Evolutionary conservation across 2,797 vertebrate genomes (phyloP).

Genomic region (Triplophysa yarkandensis): DNA sequence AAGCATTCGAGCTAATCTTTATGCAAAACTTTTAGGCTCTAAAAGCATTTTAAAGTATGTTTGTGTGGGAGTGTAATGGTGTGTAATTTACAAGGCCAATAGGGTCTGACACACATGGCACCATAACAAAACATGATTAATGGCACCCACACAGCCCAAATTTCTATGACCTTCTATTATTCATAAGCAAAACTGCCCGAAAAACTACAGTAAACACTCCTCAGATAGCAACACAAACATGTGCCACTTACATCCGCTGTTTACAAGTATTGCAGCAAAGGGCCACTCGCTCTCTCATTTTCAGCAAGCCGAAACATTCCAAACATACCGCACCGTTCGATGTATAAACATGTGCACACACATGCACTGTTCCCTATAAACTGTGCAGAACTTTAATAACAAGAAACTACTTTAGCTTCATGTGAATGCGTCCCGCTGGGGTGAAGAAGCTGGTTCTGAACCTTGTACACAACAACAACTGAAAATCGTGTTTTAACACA

Average conservation of each 20-base stretch:
- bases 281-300: neutral
- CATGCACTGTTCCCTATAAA: neutral
- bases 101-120: slow-evolving; percentile 48
- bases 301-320: slow-evolving; percentile 34
- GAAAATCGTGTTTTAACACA: slow-evolving; percentile 30
- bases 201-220: neutral
- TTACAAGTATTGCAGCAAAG: slow-evolving; percentile 3
- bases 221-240: slow-evolving; percentile 34
- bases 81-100: slow-evolving; percentile 43
- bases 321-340: slow-evolving; percentile 2
- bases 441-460: neutral
- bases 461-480: slow-evolving; percentile 3
- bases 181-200: slow-evolving; percentile 17
- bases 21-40: neutral
- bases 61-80: slow-evolving; percentile 1
- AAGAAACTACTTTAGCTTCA: neutral
- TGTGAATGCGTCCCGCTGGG: neutral
- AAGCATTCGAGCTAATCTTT: neutral
- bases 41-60: slow-evolving; percentile 15
- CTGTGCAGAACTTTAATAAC: neutral
- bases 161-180: neutral
- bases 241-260: neutral
- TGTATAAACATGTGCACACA: neutral
- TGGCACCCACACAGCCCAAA: slow-evolving; percentile 21
- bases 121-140: slow-evolving; percentile 56